Evolutionary conservation across 1,140 invertebrate species (phyloP), one percentile per base, ranked within the genome.

Genomic region (Drosophila insularis): DNA sequence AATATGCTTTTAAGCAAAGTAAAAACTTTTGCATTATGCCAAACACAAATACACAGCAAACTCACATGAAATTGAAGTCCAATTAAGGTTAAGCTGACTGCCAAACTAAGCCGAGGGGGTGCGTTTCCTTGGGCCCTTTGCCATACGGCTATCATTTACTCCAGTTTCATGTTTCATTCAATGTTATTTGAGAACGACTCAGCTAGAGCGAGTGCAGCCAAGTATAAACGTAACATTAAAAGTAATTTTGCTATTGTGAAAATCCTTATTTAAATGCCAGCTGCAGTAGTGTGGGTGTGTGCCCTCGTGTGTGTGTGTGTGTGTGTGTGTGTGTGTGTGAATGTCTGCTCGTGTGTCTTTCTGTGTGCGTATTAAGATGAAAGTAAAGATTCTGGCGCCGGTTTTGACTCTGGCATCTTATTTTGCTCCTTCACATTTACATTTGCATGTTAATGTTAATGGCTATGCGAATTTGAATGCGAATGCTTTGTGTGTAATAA

Each of bases 191-290:
- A 17, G 56, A 64, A 35, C 56, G 39, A 37, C 27, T 43, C 56
- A 27, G 55, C 78, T 78, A 68, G 80, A 78, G 71, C 69, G 79
- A 64, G 73, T 53, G 43, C 69, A 77, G 55, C 63, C 64, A 80
- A 73, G 76, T 77, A 76, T 63, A 56, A 77, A 65, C 62, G 54
- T 71, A 70, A 84, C 84, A 89, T 89, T 80, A 82, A 87, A 87
- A 81, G 72, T 78, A 82, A 89, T 82, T 87, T 75, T 77, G 55
- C 72, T 70, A 71, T 82, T 89, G 69, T 71, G 68, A 54, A 80
- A 87, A 87, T 87, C 84, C 82, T 69, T 82, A 78, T 74, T 78
- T 86, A 79, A 86, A 81, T 86, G 78, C 67, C 61, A 78, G 54
- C 61, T 27, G 59, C 71, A 58, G 43, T 39, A 37, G 67, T 50